Conservation (phyloP, 2,888 invertebrate genomes). For the Lasioglossum pauxillum region DNA sequence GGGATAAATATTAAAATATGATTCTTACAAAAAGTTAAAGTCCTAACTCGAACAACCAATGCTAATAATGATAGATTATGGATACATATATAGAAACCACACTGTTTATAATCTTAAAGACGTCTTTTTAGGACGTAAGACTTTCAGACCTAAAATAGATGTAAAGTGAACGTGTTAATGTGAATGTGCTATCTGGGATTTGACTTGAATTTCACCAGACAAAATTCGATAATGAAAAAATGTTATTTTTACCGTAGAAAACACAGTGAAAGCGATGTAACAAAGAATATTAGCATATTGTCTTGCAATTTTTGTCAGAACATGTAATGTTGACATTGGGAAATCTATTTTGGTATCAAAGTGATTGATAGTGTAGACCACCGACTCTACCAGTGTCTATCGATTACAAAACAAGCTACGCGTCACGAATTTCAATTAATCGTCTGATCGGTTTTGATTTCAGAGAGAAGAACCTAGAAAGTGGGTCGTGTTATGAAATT, state of each 20-base stretch:
- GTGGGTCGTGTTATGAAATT: slow-evolving; percentile 85
- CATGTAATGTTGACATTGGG: background rate
- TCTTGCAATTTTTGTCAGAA: background rate
- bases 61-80: no score
- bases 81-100: no score
- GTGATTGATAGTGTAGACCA: background rate
- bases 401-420: background rate
- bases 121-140: no score
- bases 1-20: no score
- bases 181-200: no score
- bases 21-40: no score
- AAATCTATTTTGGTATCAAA: background rate
- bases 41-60: no score
- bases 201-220: no score
- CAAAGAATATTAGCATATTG: background rate
- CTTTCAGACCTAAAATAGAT: no score
- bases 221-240: background rate
- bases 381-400: background rate
- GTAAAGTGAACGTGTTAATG: no score
- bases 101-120: no score
- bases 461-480: slow-evolving; percentile 67
- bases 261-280: background rate
- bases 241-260: background rate
- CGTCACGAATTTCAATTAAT: slow-evolving; percentile 12
- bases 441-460: slow-evolving; percentile 54